Evolutionary conservation across 1,140 invertebrate species (phyloP).

Genomic region (Kradibia gibbosae): DNA sequence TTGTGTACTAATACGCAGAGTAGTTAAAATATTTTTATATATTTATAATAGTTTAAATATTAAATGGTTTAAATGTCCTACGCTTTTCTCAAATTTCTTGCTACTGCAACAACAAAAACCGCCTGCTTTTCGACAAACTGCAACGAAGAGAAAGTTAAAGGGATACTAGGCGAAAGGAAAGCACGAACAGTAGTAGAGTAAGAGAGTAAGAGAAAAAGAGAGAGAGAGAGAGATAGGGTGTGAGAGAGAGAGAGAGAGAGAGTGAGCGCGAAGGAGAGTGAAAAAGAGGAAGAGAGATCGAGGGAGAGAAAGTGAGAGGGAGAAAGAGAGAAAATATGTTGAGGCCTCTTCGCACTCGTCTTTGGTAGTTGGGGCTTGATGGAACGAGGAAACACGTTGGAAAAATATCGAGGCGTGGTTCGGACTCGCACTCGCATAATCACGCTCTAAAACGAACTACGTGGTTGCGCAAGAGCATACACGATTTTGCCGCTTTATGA

Average conservation of each 20-base stretch:
- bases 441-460: constrained; percentile 39
- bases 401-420: constrained; percentile 62
- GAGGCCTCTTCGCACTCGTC: constrained; percentile 12
- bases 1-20: constrained; percentile 1
- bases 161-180: not conserved
- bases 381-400: constrained; percentile 63
- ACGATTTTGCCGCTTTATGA: not conserved
- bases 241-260: not conserved
- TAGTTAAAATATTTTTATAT: too few species aligned
- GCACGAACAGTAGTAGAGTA: not conserved
- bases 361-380: constrained; percentile 58
- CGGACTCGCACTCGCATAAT: constrained; percentile 52
- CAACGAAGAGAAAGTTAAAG: constrained; percentile 22
- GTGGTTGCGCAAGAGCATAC: not conserved
- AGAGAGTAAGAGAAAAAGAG: not conserved
- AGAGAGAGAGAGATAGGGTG: not conserved
- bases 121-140: constrained; percentile 2
- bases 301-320: not conserved
- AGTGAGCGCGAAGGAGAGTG: not conserved
- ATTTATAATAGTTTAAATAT: too few species aligned
- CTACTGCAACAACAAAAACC: not conserved
- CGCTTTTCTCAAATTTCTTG: not conserved
- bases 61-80: constrained; percentile 27
- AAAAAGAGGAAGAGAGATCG: not conserved
- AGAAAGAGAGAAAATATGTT: not conserved